Percentiles rank a stretch among this genome's conserved stretches.
These are phyloP conservation scores for Eupithecia exiguata DNA, from an alignment of 2,888 invertebrate genomes.

Conservation along the genomic window DNA sequence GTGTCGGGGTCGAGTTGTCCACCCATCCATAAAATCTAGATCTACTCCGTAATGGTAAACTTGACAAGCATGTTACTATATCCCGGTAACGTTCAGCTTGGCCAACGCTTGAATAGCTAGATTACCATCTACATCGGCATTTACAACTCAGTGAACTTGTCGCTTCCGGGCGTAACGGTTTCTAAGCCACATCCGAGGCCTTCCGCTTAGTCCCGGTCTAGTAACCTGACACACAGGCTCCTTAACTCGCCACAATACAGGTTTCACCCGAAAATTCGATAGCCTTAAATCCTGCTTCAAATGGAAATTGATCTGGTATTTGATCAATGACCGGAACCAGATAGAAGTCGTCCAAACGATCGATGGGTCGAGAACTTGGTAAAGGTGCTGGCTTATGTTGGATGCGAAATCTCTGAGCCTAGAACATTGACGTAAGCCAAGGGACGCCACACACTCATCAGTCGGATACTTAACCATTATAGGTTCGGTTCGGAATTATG, in stretches of 20 bases:
- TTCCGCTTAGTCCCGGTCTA: constrained; percentile 14
- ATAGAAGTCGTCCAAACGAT: neutral
- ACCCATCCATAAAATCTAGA: constrained; percentile 6
- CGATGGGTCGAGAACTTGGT: neutral
- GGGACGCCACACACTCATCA: neutral
- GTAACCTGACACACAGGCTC: constrained; percentile 10
- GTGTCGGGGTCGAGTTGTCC: neutral
- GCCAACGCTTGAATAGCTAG: constrained; percentile 10
- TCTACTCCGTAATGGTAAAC: neutral
- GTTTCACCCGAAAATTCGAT: neutral
- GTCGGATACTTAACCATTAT: neutral
- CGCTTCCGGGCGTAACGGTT: constrained; percentile 17
- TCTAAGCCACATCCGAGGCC: constrained; percentile 18
- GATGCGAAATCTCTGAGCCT: neutral
- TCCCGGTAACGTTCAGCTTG: constrained; percentile 16
- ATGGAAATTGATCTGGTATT: neutral
- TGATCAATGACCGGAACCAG: neutral
- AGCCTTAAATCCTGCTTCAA: neutral
- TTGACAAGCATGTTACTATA: neutral
- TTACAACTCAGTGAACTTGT: constrained; percentile 16
- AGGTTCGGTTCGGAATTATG: neutral
- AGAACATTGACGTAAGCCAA: neutral
- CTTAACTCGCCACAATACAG: neutral
- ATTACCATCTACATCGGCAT: constrained; percentile 14
- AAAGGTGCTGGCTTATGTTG: neutral